These are phyloP conservation scores for Anomalospiza imberbis DNA, from an alignment of 2,797 vertebrate species.

Conservation along the genomic window DNA sequence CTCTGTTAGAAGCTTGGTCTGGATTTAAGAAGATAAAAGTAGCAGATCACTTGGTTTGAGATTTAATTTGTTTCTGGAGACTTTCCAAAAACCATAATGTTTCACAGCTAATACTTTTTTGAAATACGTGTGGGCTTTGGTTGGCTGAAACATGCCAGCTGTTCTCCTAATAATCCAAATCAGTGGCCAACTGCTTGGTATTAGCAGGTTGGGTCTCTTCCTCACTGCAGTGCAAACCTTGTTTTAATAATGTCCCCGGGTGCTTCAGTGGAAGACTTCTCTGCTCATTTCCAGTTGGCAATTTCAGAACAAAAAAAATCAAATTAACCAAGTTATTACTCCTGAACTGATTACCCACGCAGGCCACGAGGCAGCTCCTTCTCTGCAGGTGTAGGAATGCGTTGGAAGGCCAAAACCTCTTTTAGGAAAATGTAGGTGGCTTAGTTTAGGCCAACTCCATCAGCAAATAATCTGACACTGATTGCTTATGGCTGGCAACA, in stretches of 20 bases:
- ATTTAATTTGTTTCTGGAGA: conserved; percentile 45
- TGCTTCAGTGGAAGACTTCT: neutral
- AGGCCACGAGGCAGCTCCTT: neutral
- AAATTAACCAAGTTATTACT: neutral
- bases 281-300: neutral
- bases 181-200: conserved; percentile 51
- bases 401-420: neutral
- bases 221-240: neutral
- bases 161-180: conserved; percentile 64
- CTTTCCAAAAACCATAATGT: conserved; percentile 42
- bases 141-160: conserved; percentile 66
- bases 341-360: neutral
- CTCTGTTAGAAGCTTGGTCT: conserved; percentile 12
- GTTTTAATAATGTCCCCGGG: neutral
- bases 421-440: neutral
- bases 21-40: conserved; percentile 44
- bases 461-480: neutral
- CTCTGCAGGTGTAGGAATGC: neutral
- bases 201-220: conserved; percentile 31
- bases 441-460: neutral
- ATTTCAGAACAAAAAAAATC: neutral
- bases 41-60: conserved; percentile 50
- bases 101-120: conserved; percentile 42
- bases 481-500: neutral
- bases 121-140: conserved; percentile 34